phyloP scores from a whole-genome alignment of 2,888 invertebrate species.

The Disparrhopalites patrizii region DNA sequence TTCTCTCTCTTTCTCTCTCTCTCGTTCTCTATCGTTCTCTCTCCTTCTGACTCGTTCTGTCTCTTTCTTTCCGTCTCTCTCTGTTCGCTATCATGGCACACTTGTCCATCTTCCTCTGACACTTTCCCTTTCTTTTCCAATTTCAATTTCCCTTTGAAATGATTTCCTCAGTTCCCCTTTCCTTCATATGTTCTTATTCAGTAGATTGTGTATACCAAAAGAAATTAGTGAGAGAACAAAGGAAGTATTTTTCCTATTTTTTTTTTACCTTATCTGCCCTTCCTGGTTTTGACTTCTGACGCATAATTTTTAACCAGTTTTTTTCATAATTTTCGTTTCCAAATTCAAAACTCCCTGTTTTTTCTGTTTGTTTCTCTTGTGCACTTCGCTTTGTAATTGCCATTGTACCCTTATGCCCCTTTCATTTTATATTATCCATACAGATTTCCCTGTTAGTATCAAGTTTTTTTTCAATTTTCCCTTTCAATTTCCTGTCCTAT shows the following conservation, averaged over 20 bases:
- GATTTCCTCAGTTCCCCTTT: neutral
- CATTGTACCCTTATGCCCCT: neutral
- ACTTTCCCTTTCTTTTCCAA: neutral
- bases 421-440: too few species aligned
- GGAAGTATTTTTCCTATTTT: neutral
- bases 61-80: constrained; percentile 7
- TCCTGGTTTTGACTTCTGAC: neutral
- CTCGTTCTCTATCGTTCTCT: neutral
- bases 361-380: too few species aligned
- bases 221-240: too few species aligned
- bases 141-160: constrained; percentile 21
- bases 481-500: neutral
- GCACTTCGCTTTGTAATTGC: neutral
- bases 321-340: too few species aligned
- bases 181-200: too few species aligned
- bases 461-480: neutral
- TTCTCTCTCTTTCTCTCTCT: constrained; percentile 21
- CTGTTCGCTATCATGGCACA: neutral
- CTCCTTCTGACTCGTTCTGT: constrained; percentile 6
- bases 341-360: too few species aligned
- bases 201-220: too few species aligned
- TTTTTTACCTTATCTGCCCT: neutral
- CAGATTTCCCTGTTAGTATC: constrained; percentile 8
- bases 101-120: neutral
- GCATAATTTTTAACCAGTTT: too few species aligned